Evolutionary conservation across 2,113 vertebrate species (phyloP), one percentile per base, ranked within the genome.

Genomic region (Heterocephalus glaber): DNA sequence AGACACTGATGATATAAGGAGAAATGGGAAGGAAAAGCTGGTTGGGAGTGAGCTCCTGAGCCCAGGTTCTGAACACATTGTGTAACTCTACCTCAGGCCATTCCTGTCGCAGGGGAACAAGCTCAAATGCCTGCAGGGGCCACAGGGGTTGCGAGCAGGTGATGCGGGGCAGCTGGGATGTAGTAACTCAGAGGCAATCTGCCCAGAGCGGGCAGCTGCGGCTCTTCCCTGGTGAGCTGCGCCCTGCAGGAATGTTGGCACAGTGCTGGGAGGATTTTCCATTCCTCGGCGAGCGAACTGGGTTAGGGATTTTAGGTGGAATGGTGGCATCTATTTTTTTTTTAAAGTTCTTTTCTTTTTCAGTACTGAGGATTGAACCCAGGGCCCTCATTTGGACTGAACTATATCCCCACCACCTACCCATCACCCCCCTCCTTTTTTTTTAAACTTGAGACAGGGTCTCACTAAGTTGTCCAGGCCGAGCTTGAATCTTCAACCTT

Each of bases 241-340:
- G 91, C 41, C 85, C 63, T 92, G 79, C n/a, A 92, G 96, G 93
- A 96, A 96, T 93, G 93, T 94, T 79, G 96, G 13, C 74, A 84
- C 7, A 61, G 70, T 26, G 4, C 14, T 83, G 93, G 58, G 17
- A 81, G 65, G 52, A 74, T 63, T 97, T 94, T 94, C 90, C 65
- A 88, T 77, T 86, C 82, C 85, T 66, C 63, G 77, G 72, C n/a
- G n/a, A n/a, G 54, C 30, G 60, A 96, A 89, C 90, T 0, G 92
- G 81, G 24, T 86, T 68, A 79, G 96, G 80, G 86, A 58, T 95
- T 97, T 95, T 82, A 93, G 84, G 44, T 86, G 83, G 83, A 92
- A 93, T 70, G 54, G 58, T 95, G 74, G 66, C 63, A 93, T 84
- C 80, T 83, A 79, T 82, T 91, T 92, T 49, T 72, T 79, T 77